A percentile compares a stretch with the other conserved stretches of the same genome.
Evolutionary conservation across 2,888 invertebrate genomes (phyloP).

Genomic region (Rhamnusium bicolor): DNA sequence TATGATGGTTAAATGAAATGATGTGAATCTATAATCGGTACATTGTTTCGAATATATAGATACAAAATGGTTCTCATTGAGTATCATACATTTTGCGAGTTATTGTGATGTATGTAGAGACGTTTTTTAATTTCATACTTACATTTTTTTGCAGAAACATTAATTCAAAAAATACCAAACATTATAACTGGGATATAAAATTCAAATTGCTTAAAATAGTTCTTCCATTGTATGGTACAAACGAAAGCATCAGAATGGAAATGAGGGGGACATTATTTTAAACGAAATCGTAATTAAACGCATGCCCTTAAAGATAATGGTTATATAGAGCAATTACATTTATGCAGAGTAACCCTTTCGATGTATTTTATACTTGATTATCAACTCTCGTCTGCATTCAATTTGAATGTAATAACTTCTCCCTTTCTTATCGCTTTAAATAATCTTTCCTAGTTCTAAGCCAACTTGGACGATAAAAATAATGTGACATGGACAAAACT

Average conservation of each 20-base stretch:
- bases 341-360: constrained; percentile 58
- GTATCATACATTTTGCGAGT: too few species aligned
- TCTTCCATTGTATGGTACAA: background rate
- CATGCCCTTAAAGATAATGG: constrained; percentile 57
- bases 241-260: constrained; percentile 15
- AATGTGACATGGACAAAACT: constrained; percentile 59
- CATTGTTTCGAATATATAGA: too few species aligned
- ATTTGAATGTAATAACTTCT: constrained; percentile 28
- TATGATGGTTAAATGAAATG: too few species aligned
- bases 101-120: too few species aligned
- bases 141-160: too few species aligned
- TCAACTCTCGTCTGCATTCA: constrained; percentile 47
- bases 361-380: constrained; percentile 53
- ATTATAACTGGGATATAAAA: too few species aligned
- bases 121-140: too few species aligned
- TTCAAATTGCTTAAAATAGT: background rate
- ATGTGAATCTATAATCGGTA: too few species aligned
- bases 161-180: too few species aligned
- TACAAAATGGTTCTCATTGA: too few species aligned
- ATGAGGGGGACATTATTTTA: constrained; percentile 48
- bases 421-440: constrained; percentile 22
- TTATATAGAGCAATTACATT: constrained; percentile 59
- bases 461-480: constrained; percentile 59
- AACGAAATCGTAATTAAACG: constrained; percentile 58
- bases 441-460: constrained; percentile 18